Evolutionary conservation across 1,140 invertebrate genomes (phyloP), one percentile per base, ranked within the genome.

Genomic region (Cherax destructor): DNA sequence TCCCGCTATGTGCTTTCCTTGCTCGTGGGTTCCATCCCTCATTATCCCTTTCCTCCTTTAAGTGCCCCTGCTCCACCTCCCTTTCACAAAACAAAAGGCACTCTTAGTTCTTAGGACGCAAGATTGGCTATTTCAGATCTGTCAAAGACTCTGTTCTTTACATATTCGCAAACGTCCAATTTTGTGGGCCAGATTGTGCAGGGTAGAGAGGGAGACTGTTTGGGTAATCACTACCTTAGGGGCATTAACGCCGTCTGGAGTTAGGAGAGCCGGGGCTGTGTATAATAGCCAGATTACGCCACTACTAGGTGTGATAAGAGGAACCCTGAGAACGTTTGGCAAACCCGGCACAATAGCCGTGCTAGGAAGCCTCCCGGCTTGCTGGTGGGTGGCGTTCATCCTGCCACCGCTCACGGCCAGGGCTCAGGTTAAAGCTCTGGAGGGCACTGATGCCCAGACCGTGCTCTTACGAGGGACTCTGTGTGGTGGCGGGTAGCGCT

Each of bases 401-500:
- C 74, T 86, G 85, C 85, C 76, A 74, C 69, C 49, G 84, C 69
- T 16, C 50, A 3, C 21, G 72, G 61, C 49, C 78, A 88, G n/a
- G 61, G 61, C 65, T 52, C 78, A 83, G 76, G 83, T 91, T 91
- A 91, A 91, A 91, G 88, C 88, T 91, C 83, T 77, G 52, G 76
- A 50, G 90, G 90, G 76, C 84, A 78, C 77, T 49, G 77, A 86
- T 77, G 84, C 83, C 85, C 77, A 56, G 78, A 84, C 76, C 78
- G 11, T 81, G 69, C 61, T 78, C 86, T 92, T 92, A 93, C 65
- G 92, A 92, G 59, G 92, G 92, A 69, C 90, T 91, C 61, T 93
- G 92, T n/a, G 92, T 93, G 6, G 92, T 91, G 74, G 92, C 92
- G 0, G 92, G 92, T 56, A 93, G 85, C 61, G 92, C 92, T 88